Evolutionary conservation across 2,797 vertebrate genomes (phyloP).

Genomic region (Enoplosus armatus): DNA sequence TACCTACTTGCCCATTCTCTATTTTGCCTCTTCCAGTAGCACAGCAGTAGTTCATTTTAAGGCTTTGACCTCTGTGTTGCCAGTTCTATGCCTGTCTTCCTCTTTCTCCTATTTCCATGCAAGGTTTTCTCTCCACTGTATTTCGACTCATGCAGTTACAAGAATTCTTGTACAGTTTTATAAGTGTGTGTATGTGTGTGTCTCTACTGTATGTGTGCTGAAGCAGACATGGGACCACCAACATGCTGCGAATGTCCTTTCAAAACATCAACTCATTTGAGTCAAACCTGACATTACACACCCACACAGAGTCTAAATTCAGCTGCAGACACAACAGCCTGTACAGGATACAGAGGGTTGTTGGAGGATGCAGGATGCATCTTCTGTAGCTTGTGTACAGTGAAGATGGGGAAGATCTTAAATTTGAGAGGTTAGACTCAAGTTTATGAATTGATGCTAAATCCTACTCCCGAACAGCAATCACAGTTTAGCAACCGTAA

Average conservation of each 20-base stretch:
- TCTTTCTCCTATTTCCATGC: constrained; percentile 35
- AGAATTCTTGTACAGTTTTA: constrained; percentile 24
- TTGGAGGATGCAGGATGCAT: background rate
- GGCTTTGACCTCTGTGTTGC: constrained; percentile 28
- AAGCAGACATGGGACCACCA: constrained; percentile 43
- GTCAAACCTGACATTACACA: constrained; percentile 33
- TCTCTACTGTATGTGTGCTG: background rate
- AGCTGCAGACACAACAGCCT: constrained; percentile 26
- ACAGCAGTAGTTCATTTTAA: background rate
- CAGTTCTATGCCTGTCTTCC: constrained; percentile 28
- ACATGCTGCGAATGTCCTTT: constrained; percentile 55
- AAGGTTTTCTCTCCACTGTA: constrained; percentile 65
- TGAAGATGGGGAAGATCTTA: background rate
- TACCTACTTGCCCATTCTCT: background rate
- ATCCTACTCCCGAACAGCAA: background rate
- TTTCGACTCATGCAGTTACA: constrained; percentile 37
- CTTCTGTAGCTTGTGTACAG: background rate
- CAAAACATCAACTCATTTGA: constrained; percentile 33
- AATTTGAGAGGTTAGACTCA: background rate
- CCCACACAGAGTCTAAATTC: constrained; percentile 44
- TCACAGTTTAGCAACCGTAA: background rate
- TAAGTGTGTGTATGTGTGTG: background rate
- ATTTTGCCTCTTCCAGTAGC: background rate
- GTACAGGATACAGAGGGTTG: background rate
- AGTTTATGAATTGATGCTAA: fast-evolving